Percentiles rank a stretch among this genome's conserved stretches.
Conservation (phyloP, 2,888 invertebrate genomes). For the Microctonus brassicae region DNA sequence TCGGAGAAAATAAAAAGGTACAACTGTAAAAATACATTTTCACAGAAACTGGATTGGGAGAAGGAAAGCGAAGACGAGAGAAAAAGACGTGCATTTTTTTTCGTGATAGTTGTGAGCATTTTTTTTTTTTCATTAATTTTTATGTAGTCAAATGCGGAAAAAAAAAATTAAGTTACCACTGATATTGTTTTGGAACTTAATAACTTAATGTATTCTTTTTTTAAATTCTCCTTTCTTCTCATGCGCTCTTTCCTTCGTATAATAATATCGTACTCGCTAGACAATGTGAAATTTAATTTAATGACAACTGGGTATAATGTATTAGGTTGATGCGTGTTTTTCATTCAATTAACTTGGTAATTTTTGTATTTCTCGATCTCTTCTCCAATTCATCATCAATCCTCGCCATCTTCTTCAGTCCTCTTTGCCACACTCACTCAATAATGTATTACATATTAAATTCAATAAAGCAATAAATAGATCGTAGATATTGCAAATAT, state of each 20-base stretch:
- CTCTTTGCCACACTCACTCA: conserved; percentile 17
- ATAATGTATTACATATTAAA: conserved; percentile 31
- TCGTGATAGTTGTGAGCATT: conserved; percentile 39
- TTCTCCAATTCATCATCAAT: conserved; percentile 33
- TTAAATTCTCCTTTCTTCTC: conserved; percentile 64
- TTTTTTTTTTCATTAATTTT: conserved; percentile 38
- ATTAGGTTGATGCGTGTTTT: conserved; percentile 58
- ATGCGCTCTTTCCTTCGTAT: conserved; percentile 63
- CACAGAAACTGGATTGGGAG: conserved; percentile 10
- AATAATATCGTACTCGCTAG: conserved; percentile 65
- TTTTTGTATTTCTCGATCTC: conserved; percentile 27
- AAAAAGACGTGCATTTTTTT: conserved; percentile 40
- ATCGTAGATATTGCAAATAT: conserved; percentile 10
- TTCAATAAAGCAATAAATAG: conserved; percentile 32
- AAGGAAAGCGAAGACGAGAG: conserved; percentile 42
- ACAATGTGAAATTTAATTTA: conserved; percentile 67
- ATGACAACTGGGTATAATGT: conserved; percentile 65
- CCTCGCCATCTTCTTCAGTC: conserved; percentile 31
- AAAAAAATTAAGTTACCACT: conserved; percentile 63
- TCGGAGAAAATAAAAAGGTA: conserved; percentile 22
- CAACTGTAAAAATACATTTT: conserved; percentile 2
- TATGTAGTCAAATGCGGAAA: conserved; percentile 52
- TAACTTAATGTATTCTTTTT: conserved; percentile 52
- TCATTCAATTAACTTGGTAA: conserved; percentile 34
- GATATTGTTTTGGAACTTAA: conserved; percentile 56